Evolutionary conservation across 1,140 invertebrate species (phyloP).

Genomic region (Cydia pomonella): DNA sequence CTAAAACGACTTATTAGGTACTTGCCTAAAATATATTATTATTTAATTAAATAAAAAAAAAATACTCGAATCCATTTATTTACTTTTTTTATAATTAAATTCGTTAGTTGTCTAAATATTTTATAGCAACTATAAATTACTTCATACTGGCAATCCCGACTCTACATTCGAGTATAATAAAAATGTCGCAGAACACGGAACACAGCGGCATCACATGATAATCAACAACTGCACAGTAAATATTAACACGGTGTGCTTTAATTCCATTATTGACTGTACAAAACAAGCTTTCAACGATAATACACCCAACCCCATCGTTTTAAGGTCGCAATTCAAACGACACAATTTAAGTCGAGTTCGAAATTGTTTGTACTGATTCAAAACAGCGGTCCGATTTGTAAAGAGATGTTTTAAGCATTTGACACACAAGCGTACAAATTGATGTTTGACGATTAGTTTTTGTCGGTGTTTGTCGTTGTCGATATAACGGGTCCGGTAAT

Average conservation of each 20-base stretch:
- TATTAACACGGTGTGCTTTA: slow-evolving; percentile 56
- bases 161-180: background rate
- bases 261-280: slow-evolving; percentile 54
- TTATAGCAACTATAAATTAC: background rate
- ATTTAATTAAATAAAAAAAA: too few relatives aligned
- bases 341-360: background rate
- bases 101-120: too few relatives aligned
- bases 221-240: slow-evolving; percentile 51
- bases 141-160: background rate
- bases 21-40: too few relatives aligned
- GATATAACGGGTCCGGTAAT: background rate
- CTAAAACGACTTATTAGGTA: too few relatives aligned
- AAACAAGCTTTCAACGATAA: background rate
- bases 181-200: slow-evolving; percentile 13
- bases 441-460: slow-evolving; percentile 41
- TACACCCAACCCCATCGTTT: background rate
- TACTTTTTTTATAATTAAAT: too few relatives aligned
- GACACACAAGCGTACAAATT: slow-evolving; percentile 38
- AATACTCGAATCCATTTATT: too few relatives aligned
- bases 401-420: slow-evolving; percentile 37
- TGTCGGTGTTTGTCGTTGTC: slow-evolving; percentile 32
- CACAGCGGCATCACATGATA: slow-evolving; percentile 11
- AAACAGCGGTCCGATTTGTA: slow-evolving; percentile 15
- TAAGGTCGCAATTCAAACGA: background rate
- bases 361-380: slow-evolving; percentile 27